Base-by-base conservation (phyloP, 2,113 vertebrate species). In the Ceuthmochares aereus region DNA sequence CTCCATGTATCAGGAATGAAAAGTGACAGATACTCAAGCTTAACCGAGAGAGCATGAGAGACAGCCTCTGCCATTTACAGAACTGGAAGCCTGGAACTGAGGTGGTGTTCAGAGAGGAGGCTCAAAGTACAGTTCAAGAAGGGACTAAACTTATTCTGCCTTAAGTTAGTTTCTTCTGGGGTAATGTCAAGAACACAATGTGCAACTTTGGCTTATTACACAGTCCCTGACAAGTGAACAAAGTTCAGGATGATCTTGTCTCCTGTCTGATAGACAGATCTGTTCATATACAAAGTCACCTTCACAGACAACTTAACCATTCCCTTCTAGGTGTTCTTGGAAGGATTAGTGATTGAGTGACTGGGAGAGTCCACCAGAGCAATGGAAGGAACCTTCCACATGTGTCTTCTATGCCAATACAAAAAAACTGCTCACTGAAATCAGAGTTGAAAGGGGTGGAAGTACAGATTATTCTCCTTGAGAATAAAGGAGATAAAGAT, bases 1-100 rank as follows among this genome's bases (percentile, higher is more conserved):
- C 1, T 74, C 12, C 14, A n/a, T 17, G 13, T 87, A 74, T 32
- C 0, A 0, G 30, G 59, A 70, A 80, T 75, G 36, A 78, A 75
- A 87, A 80, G 7, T 54, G 75, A 62, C 18, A 83, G 67, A 69
- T 40, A 16, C 4, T 60, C n/a, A 69, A 15, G 23, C 7, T 56
- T 54, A 80, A 26, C 40, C 45, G 64, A 67, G 55, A 77, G 20
- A 14, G 40, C 16, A 43, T 27, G 19, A 58, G 5, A 52, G 14
- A 60, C 11, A 49, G 67, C 3, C 22, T 6, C 4, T 93, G 42
- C 9, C 68, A 81, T 22, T 66, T 70, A 30, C 21, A 52, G 10
- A 79, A 32, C 36, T 59, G 9, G 23, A 90, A 74, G 32, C n/a
- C 40, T 74, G 79, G 77, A 88, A 63, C 10, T 43, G 70, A 60